A percentile compares a stretch with the other conserved stretches of the same genome.
These are phyloP conservation scores for Apostichopus japonicus DNA, from an alignment of 35 echinoderm and acorn worm genomes.

Conservation along the genomic window DNA sequence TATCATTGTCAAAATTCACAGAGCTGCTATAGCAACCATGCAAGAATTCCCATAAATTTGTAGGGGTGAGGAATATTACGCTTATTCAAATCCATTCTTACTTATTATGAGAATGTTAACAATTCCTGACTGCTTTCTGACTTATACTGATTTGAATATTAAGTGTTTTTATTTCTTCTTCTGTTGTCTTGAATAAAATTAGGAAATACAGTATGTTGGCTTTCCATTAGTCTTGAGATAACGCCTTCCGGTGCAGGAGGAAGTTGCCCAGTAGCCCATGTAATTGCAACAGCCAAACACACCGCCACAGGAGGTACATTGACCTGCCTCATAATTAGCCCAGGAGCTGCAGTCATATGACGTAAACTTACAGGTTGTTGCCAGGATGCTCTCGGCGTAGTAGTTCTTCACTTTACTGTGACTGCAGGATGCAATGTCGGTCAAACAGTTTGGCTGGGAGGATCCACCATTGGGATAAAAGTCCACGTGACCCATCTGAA, in stretches of 20 bases:
- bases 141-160: background rate
- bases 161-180: background rate
- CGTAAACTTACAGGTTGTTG: slow-evolving; percentile 8
- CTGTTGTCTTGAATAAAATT: background rate
- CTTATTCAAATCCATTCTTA: too few species aligned
- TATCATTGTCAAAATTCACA: too few species aligned
- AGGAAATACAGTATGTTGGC: slow-evolving; percentile 12
- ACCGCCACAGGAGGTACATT: slow-evolving; percentile 1
- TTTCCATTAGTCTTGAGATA: slow-evolving; percentile 15
- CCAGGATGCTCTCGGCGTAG: background rate
- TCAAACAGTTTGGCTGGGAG: background rate
- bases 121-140: background rate
- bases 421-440: slow-evolving; percentile 17
- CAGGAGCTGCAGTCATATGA: background rate
- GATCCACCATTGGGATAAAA: slow-evolving; percentile 29
- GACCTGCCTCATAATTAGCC: slow-evolving; percentile 8
- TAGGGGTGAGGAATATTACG: too few species aligned
- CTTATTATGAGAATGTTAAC: too few species aligned
- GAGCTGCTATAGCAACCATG: too few species aligned
- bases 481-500: slow-evolving; percentile 28
- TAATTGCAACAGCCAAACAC: slow-evolving; percentile 18
- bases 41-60: too few species aligned
- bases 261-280: slow-evolving; percentile 22
- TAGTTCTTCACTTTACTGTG: slow-evolving; percentile 1
- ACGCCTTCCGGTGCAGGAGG: slow-evolving; percentile 5